Conservation (phyloP, 2,888 invertebrate genomes). For the Erebia aethiops region DNA sequence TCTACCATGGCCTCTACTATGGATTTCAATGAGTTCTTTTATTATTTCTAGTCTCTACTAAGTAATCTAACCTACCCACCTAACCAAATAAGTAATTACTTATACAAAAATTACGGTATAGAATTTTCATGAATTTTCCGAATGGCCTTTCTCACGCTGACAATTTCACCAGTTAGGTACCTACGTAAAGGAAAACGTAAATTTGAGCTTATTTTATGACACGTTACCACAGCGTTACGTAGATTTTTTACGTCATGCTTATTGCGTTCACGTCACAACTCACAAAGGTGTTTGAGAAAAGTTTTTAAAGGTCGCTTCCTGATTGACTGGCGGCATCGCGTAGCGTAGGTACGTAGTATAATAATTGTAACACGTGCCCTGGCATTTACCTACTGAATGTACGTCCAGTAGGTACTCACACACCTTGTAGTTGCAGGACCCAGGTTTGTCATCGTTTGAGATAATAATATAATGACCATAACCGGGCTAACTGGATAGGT, state of each 20-base stretch:
- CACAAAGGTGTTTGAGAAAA: not conserved
- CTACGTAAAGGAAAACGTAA: not conserved
- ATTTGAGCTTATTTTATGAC: constrained; percentile 1
- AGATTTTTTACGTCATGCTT: constrained; percentile 7
- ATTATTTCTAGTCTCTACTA: no score
- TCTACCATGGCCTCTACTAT: no score
- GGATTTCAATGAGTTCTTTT: not conserved
- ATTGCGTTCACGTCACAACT: not conserved
- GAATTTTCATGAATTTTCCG: not conserved
- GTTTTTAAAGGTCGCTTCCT: constrained; percentile 2
- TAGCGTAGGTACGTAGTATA: no score
- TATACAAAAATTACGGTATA: no score
- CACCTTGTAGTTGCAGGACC: no score
- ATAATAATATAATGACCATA: no score
- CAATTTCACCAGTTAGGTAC: not conserved
- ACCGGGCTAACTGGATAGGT: no score
- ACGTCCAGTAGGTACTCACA: not conserved
- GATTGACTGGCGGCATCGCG: not conserved
- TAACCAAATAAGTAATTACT: no score
- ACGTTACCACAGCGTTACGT: constrained; percentile 1
- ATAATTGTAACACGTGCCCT: not conserved
- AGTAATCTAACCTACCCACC: no score
- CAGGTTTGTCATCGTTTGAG: no score
- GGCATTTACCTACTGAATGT: not conserved
- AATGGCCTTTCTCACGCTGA: not conserved